Percentiles rank a stretch among this genome's conserved stretches.
Conservation (phyloP, 1,140 invertebrate genomes). For the Papilio polyxenes region DNA sequence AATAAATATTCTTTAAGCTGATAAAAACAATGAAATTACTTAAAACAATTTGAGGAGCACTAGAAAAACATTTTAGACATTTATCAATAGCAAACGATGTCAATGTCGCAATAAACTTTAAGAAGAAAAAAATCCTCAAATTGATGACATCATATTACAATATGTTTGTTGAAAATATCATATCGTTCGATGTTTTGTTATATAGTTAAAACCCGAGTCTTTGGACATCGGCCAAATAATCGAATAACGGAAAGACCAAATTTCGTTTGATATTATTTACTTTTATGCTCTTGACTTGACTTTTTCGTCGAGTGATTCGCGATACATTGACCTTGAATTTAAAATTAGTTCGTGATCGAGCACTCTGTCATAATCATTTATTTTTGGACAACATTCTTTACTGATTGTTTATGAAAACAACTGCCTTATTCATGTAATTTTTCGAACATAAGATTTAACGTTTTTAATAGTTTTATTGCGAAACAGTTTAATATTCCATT, state of each 20-base stretch:
- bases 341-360: conserved; percentile 44
- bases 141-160: conserved; percentile 17
- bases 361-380: neutral
- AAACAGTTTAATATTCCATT: conserved; percentile 9
- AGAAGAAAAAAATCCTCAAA: neutral
- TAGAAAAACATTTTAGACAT: neutral
- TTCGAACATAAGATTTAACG: neutral
- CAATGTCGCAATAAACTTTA: neutral
- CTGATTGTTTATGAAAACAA: neutral
- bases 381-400: neutral
- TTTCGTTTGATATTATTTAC: conserved; percentile 62
- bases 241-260: conserved; percentile 57
- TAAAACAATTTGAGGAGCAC: neutral
- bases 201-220: conserved; percentile 42
- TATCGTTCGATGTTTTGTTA: conserved; percentile 13
- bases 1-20: neutral
- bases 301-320: conserved; percentile 47
- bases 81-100: conserved; percentile 2
- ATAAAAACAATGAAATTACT: neutral
- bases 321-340: conserved; percentile 50
- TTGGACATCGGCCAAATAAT: conserved; percentile 71
- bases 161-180: conserved; percentile 7
- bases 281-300: conserved; percentile 49
- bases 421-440: neutral
- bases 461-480: neutral